Evolutionary conservation across 2,888 invertebrate genomes (phyloP).

Genomic region (Drosophila macrospina): DNA sequence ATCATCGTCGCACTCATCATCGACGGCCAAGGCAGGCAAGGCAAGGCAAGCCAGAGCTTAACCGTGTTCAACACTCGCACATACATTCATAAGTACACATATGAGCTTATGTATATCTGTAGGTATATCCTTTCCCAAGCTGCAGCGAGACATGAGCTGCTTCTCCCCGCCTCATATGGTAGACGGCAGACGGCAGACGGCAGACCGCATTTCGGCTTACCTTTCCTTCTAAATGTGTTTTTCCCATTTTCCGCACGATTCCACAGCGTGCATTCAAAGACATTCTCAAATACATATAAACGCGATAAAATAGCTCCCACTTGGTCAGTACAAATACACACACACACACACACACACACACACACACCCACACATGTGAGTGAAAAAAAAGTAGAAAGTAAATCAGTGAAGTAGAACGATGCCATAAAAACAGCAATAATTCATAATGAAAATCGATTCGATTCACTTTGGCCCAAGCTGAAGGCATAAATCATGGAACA

Average conservation of each 20-base stretch:
- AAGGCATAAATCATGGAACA: conserved; percentile 65
- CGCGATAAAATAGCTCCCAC: conserved; percentile 48
- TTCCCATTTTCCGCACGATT: conserved; percentile 76
- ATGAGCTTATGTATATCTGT: conserved; percentile 7
- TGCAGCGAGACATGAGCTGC: conserved; percentile 31
- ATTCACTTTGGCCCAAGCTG: conserved; percentile 65
- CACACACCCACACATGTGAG: conserved; percentile 20
- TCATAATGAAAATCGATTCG: conserved; percentile 74
- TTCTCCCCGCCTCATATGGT: conserved; percentile 3
- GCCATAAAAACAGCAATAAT: conserved; percentile 74
- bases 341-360: conserved; percentile 22
- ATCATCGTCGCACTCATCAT: conserved; percentile 69
- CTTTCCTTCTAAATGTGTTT: conserved; percentile 60
- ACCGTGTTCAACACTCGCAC: conserved; percentile 31
- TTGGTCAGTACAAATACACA: conserved; percentile 41
- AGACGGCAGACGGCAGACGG: conserved; percentile 4
- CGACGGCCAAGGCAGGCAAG: no score
- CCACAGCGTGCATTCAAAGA: conserved; percentile 71
- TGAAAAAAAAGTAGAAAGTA: conserved; percentile 32
- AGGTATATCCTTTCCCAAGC: conserved; percentile 31
- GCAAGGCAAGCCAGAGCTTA: conserved; percentile 33
- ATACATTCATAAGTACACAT: conserved; percentile 7
- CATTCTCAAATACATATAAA: conserved; percentile 37
- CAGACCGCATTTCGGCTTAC: conserved; percentile 41
- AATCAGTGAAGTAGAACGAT: conserved; percentile 72